Conservation (phyloP, 2,888 invertebrate species). For the Cantharis rufa region DNA sequence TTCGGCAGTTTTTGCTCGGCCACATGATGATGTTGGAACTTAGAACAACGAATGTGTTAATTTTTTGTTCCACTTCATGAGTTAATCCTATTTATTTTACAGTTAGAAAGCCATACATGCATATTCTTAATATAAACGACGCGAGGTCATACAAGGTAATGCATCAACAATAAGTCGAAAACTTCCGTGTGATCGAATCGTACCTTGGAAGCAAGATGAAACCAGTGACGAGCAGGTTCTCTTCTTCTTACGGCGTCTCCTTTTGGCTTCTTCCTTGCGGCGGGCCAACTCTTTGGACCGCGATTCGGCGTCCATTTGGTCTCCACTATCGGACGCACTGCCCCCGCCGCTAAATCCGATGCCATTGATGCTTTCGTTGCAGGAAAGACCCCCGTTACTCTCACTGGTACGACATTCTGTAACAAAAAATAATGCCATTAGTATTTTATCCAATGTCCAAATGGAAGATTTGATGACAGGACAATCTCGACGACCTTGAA, state of each 20-base stretch:
- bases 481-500: neutral
- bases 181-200: conserved; percentile 21
- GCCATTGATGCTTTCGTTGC: conserved; percentile 56
- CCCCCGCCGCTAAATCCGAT: conserved; percentile 53
- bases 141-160: neutral
- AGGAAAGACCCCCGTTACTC: conserved; percentile 56
- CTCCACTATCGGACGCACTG: conserved; percentile 59
- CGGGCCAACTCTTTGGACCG: conserved; percentile 70
- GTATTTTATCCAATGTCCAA: neutral
- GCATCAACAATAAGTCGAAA: neutral
- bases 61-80: neutral
- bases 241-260: conserved; percentile 87
- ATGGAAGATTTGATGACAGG: neutral
- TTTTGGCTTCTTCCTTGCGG: conserved; percentile 86
- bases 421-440: neutral
- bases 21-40: neutral
- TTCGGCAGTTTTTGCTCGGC: neutral
- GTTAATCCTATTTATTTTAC: conserved; percentile 5
- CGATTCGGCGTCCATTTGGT: conserved; percentile 61
- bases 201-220: conserved; percentile 90
- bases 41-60: neutral
- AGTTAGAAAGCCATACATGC: neutral
- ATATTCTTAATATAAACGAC: neutral
- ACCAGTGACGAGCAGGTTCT: conserved; percentile 86
- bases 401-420: conserved; percentile 11